phyloP scores from a whole-genome alignment of 1,140 invertebrate genomes.

The fruit fly (Drosophila melanogaster) region DNA sequence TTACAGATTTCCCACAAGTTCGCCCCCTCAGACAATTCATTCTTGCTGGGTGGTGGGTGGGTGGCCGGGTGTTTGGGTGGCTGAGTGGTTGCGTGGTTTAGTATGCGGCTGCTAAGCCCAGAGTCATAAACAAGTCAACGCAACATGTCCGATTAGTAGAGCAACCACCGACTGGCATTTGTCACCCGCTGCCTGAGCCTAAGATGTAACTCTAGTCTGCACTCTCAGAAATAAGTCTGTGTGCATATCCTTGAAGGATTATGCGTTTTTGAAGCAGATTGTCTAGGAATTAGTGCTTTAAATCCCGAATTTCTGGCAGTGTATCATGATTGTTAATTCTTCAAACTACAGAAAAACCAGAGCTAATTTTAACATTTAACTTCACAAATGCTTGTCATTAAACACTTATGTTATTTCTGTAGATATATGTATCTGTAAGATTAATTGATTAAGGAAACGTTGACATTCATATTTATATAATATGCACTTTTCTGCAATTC shows the following conservation, averaged over 20 bases:
- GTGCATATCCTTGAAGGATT: slow-evolving; percentile 5
- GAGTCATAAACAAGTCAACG: slow-evolving; percentile 81
- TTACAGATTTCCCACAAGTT: slow-evolving; percentile 82
- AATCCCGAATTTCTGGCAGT: not conserved
- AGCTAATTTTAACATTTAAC: not conserved
- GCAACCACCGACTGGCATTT: slow-evolving; percentile 81
- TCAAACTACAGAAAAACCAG: no score
- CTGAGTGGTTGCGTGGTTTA: slow-evolving; percentile 5
- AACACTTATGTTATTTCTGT: no score
- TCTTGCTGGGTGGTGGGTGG: slow-evolving; percentile 13
- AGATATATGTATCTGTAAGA: no score
- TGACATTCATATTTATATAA: no score
- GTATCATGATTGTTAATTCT: no score
- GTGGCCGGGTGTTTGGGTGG: slow-evolving; percentile 10
- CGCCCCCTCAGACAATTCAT: slow-evolving; percentile 38
- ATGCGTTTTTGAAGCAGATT: not conserved
- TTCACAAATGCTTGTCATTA: no score
- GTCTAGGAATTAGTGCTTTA: not conserved
- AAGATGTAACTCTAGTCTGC: slow-evolving; percentile 49
- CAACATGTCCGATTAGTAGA: slow-evolving; percentile 83
- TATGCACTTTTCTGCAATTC: no score
- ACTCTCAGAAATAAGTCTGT: slow-evolving; percentile 43
- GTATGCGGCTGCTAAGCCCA: slow-evolving; percentile 61
- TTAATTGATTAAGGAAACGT: no score
- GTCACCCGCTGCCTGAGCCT: slow-evolving; percentile 62